phyloP scores from a whole-genome alignment of 2,797 vertebrate species.

The Myotis daubentonii region DNA sequence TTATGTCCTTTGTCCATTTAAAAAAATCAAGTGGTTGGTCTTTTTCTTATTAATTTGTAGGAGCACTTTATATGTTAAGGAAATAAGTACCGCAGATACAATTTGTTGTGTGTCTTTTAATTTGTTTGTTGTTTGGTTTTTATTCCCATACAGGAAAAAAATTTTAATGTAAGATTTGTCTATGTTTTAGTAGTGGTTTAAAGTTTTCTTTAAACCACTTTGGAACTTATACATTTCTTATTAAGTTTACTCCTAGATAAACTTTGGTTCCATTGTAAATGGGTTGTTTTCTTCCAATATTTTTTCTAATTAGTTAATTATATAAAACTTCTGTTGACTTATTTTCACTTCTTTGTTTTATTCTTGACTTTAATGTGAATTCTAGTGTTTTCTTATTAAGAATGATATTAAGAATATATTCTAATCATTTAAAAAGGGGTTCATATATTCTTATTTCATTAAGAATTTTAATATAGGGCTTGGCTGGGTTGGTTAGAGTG shows the following conservation, averaged over 20 bases:
- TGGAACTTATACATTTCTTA: constrained; percentile 27
- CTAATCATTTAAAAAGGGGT: neutral
- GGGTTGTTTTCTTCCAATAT: constrained; percentile 11
- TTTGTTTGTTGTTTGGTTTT: constrained; percentile 32
- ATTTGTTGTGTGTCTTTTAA: constrained; percentile 34
- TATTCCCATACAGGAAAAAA: neutral
- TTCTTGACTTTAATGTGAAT: constrained; percentile 16
- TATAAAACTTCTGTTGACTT: neutral
- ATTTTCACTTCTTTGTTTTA: neutral
- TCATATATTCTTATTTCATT: neutral
- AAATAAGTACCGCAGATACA: neutral
- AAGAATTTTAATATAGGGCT: neutral
- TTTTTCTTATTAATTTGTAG: neutral
- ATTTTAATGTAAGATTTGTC: neutral
- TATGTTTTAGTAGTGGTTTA: neutral
- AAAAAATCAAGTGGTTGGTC: neutral
- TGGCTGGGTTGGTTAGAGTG: neutral
- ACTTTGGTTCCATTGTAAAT: constrained; percentile 38
- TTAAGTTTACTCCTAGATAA: constrained; percentile 31
- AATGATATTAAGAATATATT: constrained; percentile 39
- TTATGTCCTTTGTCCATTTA: neutral
- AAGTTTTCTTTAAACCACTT: neutral
- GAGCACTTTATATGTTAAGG: neutral
- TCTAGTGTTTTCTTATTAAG: constrained; percentile 29
- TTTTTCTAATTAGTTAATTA: constrained; percentile 47